Evolutionary conservation across 1,140 invertebrate species (phyloP), one percentile per base, ranked within the genome.

Genomic region (Psilanteris sp.): DNA sequence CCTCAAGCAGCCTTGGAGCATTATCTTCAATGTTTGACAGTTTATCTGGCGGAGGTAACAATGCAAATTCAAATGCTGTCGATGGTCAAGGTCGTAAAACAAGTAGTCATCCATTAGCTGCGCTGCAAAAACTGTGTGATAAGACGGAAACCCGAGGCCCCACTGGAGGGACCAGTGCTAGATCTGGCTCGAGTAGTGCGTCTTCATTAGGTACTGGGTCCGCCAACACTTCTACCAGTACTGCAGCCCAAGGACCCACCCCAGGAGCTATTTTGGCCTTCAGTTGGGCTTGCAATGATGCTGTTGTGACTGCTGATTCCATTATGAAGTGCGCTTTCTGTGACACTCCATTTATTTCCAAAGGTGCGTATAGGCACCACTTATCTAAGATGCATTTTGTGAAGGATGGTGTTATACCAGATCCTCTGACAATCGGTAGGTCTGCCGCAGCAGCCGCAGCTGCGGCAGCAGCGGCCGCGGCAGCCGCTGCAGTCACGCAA

Each of bases 341-440:
- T 90, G 97, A 98, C 87, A 97, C 96, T 9, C 95, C 96, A 5
- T 98, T 98, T 85, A 96, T 97, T 46, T 98, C 97, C 1, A 98
- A 98, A 88, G 97, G 97, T 18, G 96, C 97, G 1, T 99, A 98
- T 87, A 92, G 97, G 77, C 97, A 98, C 87, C 97, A 99, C 82
- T 88, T 98, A 55, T 97, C 96, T 41, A 97, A 98, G 83, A 97
- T 97, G 93, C 97, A 98, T 88, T 96, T 98, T 81, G 95, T 98
- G 15, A 98, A 98, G 85, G 96, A 98, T 77, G 95, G 94, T 6
- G 93, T 94, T 10, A 92, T 93, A 67, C 93, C 93, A 2, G 94
- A 93, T 78, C 92, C 92, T 0, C 87, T 93, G 11, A 90, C 90
- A 1, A 88, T 92, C 83, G 88, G 76, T 80, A 90, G 84, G 85